Conservation (phyloP, 2,113 vertebrate genomes). For the Hassar affinis region DNA sequence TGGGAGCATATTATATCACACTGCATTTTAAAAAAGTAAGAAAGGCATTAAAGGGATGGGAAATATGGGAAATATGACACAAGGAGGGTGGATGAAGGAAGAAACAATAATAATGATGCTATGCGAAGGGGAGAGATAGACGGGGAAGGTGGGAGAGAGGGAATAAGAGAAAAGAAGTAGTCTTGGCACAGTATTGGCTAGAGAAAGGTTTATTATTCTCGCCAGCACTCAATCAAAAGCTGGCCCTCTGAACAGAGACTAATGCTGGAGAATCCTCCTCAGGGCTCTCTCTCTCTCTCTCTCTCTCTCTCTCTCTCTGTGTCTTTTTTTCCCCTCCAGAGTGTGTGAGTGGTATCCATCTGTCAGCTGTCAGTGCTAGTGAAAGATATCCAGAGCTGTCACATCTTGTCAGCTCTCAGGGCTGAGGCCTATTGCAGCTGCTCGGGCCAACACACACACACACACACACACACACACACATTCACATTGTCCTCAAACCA, state of each 20-base stretch:
- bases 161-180: slow-evolving; percentile 28
- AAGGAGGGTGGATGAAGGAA: slow-evolving; percentile 11
- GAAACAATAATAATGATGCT: slow-evolving; percentile 25
- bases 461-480: slow-evolving; percentile 65
- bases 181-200: slow-evolving; percentile 68
- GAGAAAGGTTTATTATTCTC: slow-evolving; percentile 84
- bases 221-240: slow-evolving; percentile 82
- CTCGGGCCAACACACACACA: slow-evolving; percentile 65
- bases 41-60: background rate
- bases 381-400: slow-evolving; percentile 96
- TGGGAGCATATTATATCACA: background rate
- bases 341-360: slow-evolving; percentile 98
- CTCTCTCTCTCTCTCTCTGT: slow-evolving; percentile 39
- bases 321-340: slow-evolving; percentile 67
- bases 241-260: slow-evolving; percentile 85
- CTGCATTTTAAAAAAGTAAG: background rate
- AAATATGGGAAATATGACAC: background rate
- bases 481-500: slow-evolving; percentile 72
- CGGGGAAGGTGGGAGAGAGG: slow-evolving; percentile 25
- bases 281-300: slow-evolving; percentile 66
- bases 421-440: slow-evolving; percentile 95
- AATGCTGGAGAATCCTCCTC: slow-evolving; percentile 83
- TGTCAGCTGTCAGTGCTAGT: slow-evolving; percentile 98
- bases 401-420: slow-evolving; percentile 90
- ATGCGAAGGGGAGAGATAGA: slow-evolving; percentile 26